phyloP scores from a whole-genome alignment of 2,113 vertebrate genomes.

The Talpa occidentalis region DNA sequence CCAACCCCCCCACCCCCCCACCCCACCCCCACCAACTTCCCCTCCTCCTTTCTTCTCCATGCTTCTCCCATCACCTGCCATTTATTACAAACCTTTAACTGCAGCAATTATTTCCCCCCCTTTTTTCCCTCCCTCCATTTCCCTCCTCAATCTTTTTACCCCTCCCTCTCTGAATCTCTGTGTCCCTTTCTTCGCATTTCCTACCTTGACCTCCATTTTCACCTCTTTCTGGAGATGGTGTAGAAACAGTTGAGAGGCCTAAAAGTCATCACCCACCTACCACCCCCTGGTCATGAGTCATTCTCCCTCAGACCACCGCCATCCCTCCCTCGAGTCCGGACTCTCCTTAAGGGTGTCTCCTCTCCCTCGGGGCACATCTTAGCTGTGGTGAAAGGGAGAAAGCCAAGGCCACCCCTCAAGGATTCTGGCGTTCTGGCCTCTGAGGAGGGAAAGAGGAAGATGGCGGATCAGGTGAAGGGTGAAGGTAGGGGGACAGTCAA shows the following conservation, averaged over 20 bases:
- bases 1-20: background rate
- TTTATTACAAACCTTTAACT: constrained; percentile 65
- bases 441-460: background rate
- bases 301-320: background rate
- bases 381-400: background rate
- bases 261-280: background rate
- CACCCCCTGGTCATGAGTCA: background rate
- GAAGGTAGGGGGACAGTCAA: background rate
- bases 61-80: constrained; percentile 33
- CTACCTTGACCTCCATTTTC: background rate
- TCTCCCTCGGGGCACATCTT: background rate
- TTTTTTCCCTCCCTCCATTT: constrained; percentile 9
- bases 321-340: background rate
- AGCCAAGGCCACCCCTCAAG: background rate
- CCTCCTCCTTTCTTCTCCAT: background rate
- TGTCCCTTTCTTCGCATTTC: constrained; percentile 2
- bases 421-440: background rate
- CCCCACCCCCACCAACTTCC: background rate
- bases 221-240: background rate
- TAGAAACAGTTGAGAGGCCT: background rate
- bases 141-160: constrained; percentile 1
- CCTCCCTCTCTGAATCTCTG: background rate
- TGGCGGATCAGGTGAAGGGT: background rate
- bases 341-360: background rate
- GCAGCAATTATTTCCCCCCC: constrained; percentile 43